Evolutionary conservation across 2,888 invertebrate species (phyloP), one percentile per base, ranked within the genome.

Genomic region (Sepioteuthis lessoniana): DNA sequence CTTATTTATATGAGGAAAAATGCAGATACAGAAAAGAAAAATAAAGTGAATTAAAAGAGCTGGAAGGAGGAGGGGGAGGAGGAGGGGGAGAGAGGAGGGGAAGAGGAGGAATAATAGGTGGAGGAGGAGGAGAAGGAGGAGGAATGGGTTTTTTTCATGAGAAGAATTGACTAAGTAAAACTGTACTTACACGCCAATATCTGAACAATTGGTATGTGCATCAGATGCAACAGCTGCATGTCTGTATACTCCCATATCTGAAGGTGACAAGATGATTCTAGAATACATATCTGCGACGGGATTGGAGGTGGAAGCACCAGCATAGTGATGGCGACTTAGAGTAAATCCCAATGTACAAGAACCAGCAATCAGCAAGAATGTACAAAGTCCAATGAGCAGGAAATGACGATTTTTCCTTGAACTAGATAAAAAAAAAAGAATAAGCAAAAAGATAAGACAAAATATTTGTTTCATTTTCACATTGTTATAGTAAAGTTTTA

Each of bases 111-210:
- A n/a, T n/a, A n/a, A n/a, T n/a, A n/a, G n/a, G n/a, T n/a, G n/a
- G n/a, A n/a, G n/a, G n/a, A n/a, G n/a, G n/a, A n/a, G n/a, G n/a
- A n/a, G n/a, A n/a, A n/a, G n/a, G n/a, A n/a, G n/a, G n/a, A n/a
- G n/a, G n/a, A n/a, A n/a, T n/a, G n/a, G n/a, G n/a, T n/a, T n/a
- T n/a, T n/a, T n/a, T n/a, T n/a, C n/a, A n/a, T n/a, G n/a, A n/a
- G n/a, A n/a, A n/a, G n/a, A n/a, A n/a, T n/a, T n/a, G n/a, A n/a
- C n/a, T n/a, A n/a, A n/a, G n/a, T 25, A 55, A 55, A 25, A 55
- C 21, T 55, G 8, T 5, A 92, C 92, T 92, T 46, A 92, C 92
- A 92, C 92, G 31, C 92, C 92, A 19, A 92, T 92, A 19, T 92
- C 92, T 0, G 92, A 31, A 46, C 92, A 92, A 13, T 92, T 92